Percentiles rank a stretch among this genome's conserved stretches.
Evolutionary conservation across 2,888 invertebrate species (phyloP).

Genomic region (Eupeodes latifasciatus): DNA sequence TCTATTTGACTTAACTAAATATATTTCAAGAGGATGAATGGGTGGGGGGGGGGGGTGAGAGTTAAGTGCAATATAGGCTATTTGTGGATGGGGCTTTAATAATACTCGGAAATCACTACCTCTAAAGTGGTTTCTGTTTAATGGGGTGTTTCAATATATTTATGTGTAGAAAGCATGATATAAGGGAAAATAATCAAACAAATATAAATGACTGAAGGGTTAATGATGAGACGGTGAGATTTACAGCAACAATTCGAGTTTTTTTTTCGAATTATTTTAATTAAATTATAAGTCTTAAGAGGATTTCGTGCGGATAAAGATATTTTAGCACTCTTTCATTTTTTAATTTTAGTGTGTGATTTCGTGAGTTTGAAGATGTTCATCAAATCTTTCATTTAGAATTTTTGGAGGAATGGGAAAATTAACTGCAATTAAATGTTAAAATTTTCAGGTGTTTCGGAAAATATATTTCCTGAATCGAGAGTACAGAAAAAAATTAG

Average conservation of each 20-base stretch:
- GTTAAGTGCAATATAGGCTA: not conserved
- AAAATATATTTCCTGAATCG: not conserved
- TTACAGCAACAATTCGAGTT: not conserved
- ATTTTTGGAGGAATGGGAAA: too few relatives aligned
- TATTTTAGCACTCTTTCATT: not conserved
- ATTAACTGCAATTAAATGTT: not conserved
- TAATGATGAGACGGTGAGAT: not conserved
- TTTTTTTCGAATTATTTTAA: not conserved
- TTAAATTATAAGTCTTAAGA: not conserved
- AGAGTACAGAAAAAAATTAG: too few relatives aligned
- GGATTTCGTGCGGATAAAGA: not conserved
- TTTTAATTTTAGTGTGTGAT: not conserved
- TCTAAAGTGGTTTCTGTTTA: constrained; percentile 9
- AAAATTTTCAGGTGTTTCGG: not conserved
- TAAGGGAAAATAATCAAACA: not conserved
- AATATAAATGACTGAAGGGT: constrained; percentile 1
- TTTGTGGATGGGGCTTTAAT: constrained; percentile 7
- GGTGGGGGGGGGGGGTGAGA: too few relatives aligned
- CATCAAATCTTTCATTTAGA: too few relatives aligned
- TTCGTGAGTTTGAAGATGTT: not conserved
- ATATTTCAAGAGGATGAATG: not conserved
- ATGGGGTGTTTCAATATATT: constrained; percentile 9
- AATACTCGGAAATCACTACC: not conserved
- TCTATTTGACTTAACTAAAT: not conserved
- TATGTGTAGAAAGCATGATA: not conserved